phyloP scores from a whole-genome alignment of 2,797 vertebrate genomes.

The Phalloptychus januarius region DNA sequence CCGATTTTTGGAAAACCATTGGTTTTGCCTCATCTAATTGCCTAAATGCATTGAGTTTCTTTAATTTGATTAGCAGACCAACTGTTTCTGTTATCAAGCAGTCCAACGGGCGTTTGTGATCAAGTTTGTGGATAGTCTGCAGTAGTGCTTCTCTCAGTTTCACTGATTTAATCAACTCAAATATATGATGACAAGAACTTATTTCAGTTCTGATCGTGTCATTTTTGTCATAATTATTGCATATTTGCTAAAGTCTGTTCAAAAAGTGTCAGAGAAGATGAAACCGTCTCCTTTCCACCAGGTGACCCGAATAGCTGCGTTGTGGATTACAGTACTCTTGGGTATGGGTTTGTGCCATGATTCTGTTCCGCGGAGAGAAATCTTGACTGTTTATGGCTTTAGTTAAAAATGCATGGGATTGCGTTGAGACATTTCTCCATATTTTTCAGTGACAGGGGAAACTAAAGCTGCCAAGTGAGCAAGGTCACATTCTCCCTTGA shows the following conservation, averaged over 20 bases:
- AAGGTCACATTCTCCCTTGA: constrained; percentile 8
- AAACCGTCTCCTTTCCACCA: constrained; percentile 19
- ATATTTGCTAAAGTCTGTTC: neutral
- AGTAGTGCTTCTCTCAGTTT: neutral
- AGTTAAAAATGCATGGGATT: constrained; percentile 19
- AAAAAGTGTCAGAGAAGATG: constrained; percentile 13
- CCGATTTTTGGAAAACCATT: neutral
- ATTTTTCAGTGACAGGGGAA: constrained; percentile 18
- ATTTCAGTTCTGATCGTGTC: neutral
- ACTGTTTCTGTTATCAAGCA: neutral
- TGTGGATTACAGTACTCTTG: constrained; percentile 3
- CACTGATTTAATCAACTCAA: neutral
- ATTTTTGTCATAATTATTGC: neutral
- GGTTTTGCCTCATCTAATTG: neutral
- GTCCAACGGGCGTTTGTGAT: neutral
- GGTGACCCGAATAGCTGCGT: constrained; percentile 32
- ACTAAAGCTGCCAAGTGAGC: constrained; percentile 17
- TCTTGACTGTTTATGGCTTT: constrained; percentile 10
- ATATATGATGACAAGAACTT: neutral
- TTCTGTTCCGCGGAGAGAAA: constrained; percentile 25
- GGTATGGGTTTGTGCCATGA: constrained; percentile 8
- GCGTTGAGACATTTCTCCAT: neutral
- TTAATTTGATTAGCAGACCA: neutral
- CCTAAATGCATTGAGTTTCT: neutral
- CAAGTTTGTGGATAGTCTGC: neutral